Percentiles rank a stretch among this genome's conserved stretches.
phyloP scores from a whole-genome alignment of 2,113 vertebrate species.

The Ceuthmochares aereus region DNA sequence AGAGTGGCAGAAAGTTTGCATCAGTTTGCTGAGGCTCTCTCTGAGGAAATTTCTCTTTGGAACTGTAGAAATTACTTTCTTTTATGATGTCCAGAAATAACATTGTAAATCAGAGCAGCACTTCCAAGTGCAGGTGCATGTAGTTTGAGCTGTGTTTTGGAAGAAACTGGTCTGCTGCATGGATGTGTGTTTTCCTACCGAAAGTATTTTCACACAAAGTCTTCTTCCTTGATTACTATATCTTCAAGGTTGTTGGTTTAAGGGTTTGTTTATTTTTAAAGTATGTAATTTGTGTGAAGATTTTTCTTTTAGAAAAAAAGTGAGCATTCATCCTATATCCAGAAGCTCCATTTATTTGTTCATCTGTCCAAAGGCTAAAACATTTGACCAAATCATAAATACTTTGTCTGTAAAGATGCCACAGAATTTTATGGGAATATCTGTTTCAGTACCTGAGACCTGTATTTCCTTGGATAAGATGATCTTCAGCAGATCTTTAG shows the following conservation, averaged over 20 bases:
- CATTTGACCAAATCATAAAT: neutral
- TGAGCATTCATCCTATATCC: neutral
- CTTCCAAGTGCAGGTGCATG: neutral
- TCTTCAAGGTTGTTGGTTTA: neutral
- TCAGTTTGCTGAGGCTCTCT: neutral
- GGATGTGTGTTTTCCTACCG: neutral
- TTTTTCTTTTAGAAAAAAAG: neutral
- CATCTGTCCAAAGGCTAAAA: neutral
- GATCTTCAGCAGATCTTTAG: neutral
- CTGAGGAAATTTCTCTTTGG: neutral
- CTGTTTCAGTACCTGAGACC: neutral
- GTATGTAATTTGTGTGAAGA: neutral
- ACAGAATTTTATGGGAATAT: neutral
- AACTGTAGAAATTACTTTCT: neutral
- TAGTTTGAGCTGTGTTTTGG: neutral
- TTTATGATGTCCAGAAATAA: neutral
- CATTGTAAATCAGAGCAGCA: neutral
- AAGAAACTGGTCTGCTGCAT: neutral
- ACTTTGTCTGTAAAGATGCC: neutral
- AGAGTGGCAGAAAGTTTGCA: neutral
- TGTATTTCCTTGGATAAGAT: neutral
- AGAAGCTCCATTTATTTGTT: neutral
- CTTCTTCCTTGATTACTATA: neutral
- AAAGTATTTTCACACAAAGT: neutral
- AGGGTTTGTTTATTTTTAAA: neutral